Percentiles rank a stretch among this genome's conserved stretches.
phyloP scores from a whole-genome alignment of 2,113 vertebrate genomes.

The Lathamus discolor region DNA sequence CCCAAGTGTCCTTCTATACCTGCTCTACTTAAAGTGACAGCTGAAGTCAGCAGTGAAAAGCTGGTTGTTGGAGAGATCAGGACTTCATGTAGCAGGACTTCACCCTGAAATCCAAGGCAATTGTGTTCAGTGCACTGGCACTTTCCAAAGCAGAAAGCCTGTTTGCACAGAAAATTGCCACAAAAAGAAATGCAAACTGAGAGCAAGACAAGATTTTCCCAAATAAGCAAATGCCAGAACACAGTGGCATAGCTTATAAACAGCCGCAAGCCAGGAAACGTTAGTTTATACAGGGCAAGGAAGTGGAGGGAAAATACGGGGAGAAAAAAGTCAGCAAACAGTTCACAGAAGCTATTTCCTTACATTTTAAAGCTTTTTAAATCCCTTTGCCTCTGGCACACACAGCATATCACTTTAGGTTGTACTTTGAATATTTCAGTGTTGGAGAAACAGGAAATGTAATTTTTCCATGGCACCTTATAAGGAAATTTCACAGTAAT shows the following conservation, averaged over 20 bases:
- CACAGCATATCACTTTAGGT: not conserved
- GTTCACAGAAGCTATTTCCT: not conserved
- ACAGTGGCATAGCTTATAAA: not conserved
- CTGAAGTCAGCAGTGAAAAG: not conserved
- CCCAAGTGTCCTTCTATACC: not conserved
- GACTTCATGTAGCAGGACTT: not conserved
- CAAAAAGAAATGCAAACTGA: not conserved
- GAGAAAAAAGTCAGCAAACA: not conserved
- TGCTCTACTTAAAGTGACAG: not conserved
- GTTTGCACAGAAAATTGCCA: not conserved
- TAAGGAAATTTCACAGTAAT: not conserved
- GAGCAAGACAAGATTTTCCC: not conserved
- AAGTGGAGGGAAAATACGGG: not conserved
- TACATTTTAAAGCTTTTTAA: not conserved
- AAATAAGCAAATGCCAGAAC: not conserved
- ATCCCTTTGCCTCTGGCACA: not conserved
- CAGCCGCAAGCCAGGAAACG: not conserved
- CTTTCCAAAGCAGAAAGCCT: not conserved
- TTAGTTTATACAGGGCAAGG: not conserved
- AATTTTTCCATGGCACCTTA: not conserved
- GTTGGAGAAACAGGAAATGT: not conserved
- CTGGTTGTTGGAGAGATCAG: fast-evolving
- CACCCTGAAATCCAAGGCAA: not conserved
- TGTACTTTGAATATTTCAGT: not conserved
- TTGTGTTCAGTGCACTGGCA: not conserved